These are phyloP conservation scores for Lamprotornis superbus DNA, from an alignment of 2,113 vertebrate genomes.

Conservation along the genomic window DNA sequence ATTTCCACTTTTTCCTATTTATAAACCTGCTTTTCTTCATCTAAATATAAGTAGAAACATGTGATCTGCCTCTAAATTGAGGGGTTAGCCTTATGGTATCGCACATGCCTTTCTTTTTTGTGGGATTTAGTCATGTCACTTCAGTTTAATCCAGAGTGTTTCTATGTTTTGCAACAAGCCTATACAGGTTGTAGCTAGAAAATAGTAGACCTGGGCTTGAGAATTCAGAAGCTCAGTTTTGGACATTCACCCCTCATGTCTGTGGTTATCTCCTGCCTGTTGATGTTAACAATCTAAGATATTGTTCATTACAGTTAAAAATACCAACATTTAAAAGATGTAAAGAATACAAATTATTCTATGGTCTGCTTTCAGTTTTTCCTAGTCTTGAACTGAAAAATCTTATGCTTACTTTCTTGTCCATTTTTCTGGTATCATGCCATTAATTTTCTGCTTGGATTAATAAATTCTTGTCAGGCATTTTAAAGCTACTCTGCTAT, in stretches of 20 bases:
- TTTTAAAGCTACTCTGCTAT: not conserved
- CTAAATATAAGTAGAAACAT: not conserved
- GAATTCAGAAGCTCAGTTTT: not conserved
- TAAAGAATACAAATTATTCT: not conserved
- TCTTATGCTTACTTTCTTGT: not conserved
- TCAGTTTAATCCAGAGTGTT: not conserved
- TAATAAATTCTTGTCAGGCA: not conserved
- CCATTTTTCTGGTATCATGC: not conserved
- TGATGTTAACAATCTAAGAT: not conserved
- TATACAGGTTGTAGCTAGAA: not conserved
- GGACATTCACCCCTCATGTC: not conserved
- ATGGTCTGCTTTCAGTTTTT: not conserved
- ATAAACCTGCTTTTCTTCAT: not conserved
- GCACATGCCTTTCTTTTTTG: not conserved
- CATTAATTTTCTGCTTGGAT: not conserved
- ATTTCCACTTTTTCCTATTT: not conserved
- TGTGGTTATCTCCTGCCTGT: not conserved
- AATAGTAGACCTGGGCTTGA: not conserved
- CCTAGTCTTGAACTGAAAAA: not conserved
- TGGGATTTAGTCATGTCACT: not conserved
- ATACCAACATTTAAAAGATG: not conserved
- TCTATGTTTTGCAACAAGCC: not conserved
- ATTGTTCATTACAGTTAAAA: not conserved
- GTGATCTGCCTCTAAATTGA: not conserved
- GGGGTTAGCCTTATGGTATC: not conserved